phyloP scores from a whole-genome alignment of 2,113 vertebrate genomes.

The Cebus imitator region DNA sequence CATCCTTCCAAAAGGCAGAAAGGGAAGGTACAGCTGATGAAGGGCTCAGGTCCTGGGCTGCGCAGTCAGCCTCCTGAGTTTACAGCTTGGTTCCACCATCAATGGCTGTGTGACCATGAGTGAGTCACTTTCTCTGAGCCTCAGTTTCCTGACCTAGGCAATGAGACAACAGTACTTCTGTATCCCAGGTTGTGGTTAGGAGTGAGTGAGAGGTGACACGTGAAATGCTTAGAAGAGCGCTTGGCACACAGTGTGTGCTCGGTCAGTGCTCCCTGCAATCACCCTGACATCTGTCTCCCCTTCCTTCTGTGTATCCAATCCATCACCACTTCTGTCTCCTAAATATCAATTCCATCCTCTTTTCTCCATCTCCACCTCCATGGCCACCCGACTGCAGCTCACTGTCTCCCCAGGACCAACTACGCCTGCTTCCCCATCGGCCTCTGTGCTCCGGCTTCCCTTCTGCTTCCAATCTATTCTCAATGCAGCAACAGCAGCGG shows the following conservation, averaged over 20 bases:
- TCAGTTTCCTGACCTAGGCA: not conserved
- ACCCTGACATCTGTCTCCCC: rapidly evolving
- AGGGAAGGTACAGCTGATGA: not conserved
- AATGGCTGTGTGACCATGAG: not conserved
- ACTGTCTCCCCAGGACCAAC: not conserved
- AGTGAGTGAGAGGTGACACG: rapidly evolving
- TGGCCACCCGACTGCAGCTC: rapidly evolving
- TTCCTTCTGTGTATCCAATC: not conserved
- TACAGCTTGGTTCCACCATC: too few species aligned
- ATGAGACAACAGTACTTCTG: rapidly evolving
- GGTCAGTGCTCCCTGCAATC: rapidly evolving
- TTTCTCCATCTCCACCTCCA: not conserved
- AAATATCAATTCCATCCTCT: not conserved
- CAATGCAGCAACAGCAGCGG: rapidly evolving
- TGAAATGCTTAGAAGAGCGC: not conserved
- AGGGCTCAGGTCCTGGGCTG: not conserved
- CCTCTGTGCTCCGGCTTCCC: not conserved
- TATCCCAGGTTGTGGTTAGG: not conserved
- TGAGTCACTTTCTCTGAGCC: not conserved
- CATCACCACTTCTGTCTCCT: not conserved
- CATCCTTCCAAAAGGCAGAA: not conserved
- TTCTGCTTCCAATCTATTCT: not conserved
- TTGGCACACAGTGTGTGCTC: not conserved
- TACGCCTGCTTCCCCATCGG: not conserved
- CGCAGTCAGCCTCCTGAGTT: not conserved